These are phyloP conservation scores for Lycophotia porphyrea DNA, from an alignment of 2,888 invertebrate genomes.

Conservation along the genomic window DNA sequence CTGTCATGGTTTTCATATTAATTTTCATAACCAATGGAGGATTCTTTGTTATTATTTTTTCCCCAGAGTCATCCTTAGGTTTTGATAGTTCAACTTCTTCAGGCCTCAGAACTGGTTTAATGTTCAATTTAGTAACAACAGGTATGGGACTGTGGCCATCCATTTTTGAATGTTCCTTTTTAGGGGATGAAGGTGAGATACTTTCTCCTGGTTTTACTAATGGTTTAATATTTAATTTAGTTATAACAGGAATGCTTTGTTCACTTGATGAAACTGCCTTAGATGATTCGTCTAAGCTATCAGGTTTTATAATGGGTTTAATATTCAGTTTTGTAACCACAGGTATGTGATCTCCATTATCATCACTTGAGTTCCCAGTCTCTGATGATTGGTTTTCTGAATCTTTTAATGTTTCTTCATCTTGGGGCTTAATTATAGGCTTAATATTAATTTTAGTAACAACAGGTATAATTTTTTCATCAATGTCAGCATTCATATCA, in stretches of 20 bases:
- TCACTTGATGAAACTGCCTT: constrained; percentile 74
- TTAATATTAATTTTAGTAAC: constrained; percentile 90
- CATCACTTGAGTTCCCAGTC: constrained; percentile 87
- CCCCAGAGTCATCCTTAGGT: constrained; percentile 73
- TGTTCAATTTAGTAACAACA: constrained; percentile 85
- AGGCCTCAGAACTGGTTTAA: constrained; percentile 88
- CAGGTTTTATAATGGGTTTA: constrained; percentile 88
- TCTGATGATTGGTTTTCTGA: constrained; percentile 87
- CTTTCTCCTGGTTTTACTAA: constrained; percentile 81
- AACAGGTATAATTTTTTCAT: constrained; percentile 86
- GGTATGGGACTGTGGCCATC: constrained; percentile 77
- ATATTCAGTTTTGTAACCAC: constrained; percentile 90
- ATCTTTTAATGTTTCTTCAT: constrained; percentile 82
- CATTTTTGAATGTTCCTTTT: constrained; percentile 78
- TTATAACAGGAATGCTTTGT: constrained; percentile 81
- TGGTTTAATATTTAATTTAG: constrained; percentile 86
- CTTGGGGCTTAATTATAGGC: constrained; percentile 88
- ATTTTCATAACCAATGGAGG: constrained; percentile 87
- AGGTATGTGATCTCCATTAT: constrained; percentile 86
- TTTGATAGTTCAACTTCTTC: constrained; percentile 75
- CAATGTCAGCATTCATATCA: constrained; percentile 82
- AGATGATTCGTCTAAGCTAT: constrained; percentile 73
- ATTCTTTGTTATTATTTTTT: constrained; percentile 75
- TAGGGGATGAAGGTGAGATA: constrained; percentile 80
- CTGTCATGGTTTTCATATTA: constrained; percentile 83